phyloP scores from a whole-genome alignment of 2,888 invertebrate genomes.

The Eledone cirrhosa region DNA sequence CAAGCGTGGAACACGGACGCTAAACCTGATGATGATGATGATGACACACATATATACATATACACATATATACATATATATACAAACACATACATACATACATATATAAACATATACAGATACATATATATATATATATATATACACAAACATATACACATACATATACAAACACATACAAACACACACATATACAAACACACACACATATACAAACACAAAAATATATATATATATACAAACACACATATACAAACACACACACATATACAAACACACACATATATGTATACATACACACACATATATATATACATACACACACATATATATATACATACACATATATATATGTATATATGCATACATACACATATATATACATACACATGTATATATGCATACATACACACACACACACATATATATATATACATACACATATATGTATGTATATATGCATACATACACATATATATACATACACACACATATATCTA shows the following conservation, averaged over 20 bases:
- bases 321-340: background rate
- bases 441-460: background rate
- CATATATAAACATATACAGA: too few species aligned
- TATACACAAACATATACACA: constrained; percentile 21
- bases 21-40: too few species aligned
- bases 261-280: background rate
- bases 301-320: background rate
- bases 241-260: background rate
- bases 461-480: background rate
- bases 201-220: too few species aligned
- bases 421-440: background rate
- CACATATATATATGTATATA: background rate
- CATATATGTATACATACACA: background rate
- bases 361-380: background rate
- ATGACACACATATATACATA: too few species aligned
- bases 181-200: background rate
- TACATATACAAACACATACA: background rate
- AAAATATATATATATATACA: too few species aligned
- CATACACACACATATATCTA: background rate
- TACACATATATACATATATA: too few species aligned
- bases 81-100: too few species aligned
- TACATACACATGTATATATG: background rate
- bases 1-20: too few species aligned
- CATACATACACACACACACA: background rate
- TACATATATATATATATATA: constrained; percentile 28